Percentiles rank a stretch among this genome's conserved stretches.
Evolutionary conservation across 2,797 vertebrate genomes (phyloP).

Genomic region (Centropyge bicolor): DNA sequence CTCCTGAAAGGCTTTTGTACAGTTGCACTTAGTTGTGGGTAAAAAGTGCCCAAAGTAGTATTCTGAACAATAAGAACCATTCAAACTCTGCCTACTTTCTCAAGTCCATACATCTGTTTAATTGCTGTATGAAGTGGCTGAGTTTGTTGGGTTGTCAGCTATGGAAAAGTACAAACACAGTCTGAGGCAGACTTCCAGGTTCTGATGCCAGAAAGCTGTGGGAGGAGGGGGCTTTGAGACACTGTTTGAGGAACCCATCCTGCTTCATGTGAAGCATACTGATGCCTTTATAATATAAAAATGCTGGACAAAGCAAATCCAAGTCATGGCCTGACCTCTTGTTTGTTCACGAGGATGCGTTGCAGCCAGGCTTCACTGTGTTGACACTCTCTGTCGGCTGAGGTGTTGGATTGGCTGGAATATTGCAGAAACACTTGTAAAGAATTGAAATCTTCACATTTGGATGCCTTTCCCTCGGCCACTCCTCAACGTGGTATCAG

Average conservation of each 20-base stretch:
- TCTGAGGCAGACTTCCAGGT: not conserved
- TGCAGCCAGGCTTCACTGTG: not conserved
- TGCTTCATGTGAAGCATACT: not conserved
- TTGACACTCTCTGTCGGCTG: not conserved
- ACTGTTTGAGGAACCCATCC: not conserved
- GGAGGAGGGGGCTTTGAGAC: no score
- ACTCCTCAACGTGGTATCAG: not conserved
- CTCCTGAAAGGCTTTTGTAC: not conserved
- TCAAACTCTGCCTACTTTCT: not conserved
- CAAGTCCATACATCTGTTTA: not conserved
- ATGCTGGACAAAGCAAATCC: not conserved
- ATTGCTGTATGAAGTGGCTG: not conserved
- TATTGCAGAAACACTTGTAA: constrained; percentile 22
- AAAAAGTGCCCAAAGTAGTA: not conserved
- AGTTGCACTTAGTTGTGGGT: not conserved
- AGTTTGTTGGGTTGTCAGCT: not conserved
- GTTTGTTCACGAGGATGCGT: not conserved
- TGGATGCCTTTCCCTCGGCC: constrained; percentile 3
- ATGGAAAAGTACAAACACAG: not conserved
- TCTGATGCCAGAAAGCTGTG: not conserved
- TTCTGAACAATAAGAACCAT: not conserved
- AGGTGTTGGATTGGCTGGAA: constrained; percentile 11
- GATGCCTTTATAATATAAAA: not conserved
- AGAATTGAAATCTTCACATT: constrained; percentile 32
- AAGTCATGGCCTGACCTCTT: not conserved